These are phyloP conservation scores for Copidosoma floridanum DNA, from an alignment of 1,140 invertebrate genomes.

Conservation along the genomic window DNA sequence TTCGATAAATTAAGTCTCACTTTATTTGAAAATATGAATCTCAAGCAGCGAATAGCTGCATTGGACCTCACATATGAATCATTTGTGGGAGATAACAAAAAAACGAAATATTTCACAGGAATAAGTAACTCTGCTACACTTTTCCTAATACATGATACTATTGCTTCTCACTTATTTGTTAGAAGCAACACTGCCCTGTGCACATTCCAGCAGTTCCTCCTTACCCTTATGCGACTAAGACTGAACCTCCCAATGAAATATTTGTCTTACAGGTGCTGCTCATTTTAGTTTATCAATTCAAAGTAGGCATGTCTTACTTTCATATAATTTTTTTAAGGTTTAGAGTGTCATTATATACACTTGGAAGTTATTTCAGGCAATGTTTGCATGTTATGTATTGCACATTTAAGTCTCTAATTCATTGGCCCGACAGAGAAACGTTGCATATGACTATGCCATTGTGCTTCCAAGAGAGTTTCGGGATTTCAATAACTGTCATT, in stretches of 20 bases:
- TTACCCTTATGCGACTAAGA: slow-evolving; percentile 8
- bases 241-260: slow-evolving; percentile 4
- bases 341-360: background rate
- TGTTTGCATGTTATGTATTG: slow-evolving; percentile 1
- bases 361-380: background rate
- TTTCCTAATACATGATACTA: background rate
- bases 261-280: slow-evolving; percentile 2
- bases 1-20: background rate
- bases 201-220: background rate
- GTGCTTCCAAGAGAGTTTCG: slow-evolving; percentile 8
- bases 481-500: slow-evolving; percentile 17
- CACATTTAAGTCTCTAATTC: background rate
- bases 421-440: slow-evolving; percentile 4
- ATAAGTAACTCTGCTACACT: slow-evolving; percentile 1
- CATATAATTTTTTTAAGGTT: slow-evolving; percentile 3
- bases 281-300: background rate
- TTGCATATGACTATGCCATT: slow-evolving; percentile 1
- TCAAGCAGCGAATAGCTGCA: too few relatives aligned
- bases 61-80: background rate
- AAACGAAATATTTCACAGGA: slow-evolving; percentile 9
- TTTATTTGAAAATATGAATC: too few relatives aligned
- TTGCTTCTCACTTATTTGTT: background rate
- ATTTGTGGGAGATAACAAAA: background rate
- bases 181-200: background rate
- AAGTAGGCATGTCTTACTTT: background rate